phyloP scores from a whole-genome alignment of 2,888 invertebrate species.

The Acanthoscelides obtectus region DNA sequence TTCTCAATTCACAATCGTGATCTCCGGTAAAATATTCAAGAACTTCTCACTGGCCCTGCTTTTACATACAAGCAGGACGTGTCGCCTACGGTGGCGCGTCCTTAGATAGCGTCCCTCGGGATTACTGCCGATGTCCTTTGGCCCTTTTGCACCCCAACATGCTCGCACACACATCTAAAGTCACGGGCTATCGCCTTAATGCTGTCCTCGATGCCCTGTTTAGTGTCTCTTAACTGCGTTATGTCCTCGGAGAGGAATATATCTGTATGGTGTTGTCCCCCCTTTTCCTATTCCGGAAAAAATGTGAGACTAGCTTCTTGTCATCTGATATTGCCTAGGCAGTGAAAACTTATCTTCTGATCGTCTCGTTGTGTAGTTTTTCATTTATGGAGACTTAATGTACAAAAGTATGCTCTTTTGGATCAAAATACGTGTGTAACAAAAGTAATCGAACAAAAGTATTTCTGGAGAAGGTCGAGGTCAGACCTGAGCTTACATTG shows the following conservation, averaged over 20 bases:
- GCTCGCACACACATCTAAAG: conserved; percentile 18
- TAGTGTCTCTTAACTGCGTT: conserved; percentile 28
- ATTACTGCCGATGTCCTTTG: conserved; percentile 6
- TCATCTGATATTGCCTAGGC: too few relatives aligned
- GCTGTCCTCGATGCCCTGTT: conserved; percentile 32
- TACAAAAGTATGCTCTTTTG: too few relatives aligned
- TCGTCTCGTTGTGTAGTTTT: too few relatives aligned
- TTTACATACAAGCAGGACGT: not conserved
- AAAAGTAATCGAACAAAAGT: too few relatives aligned
- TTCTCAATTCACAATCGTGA: not conserved
- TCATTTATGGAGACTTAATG: too few relatives aligned
- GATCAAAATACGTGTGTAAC: too few relatives aligned
- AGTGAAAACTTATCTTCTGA: too few relatives aligned
- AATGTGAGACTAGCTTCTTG: too few relatives aligned
- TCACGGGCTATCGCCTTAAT: conserved; percentile 35
- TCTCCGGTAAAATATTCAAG: not conserved
- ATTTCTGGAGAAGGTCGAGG: too few relatives aligned
- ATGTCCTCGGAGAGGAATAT: not conserved
- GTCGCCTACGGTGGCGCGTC: not conserved
- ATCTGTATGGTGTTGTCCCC: not conserved
- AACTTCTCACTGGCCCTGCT: not conserved
- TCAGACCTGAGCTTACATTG: too few relatives aligned
- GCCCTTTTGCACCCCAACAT: conserved; percentile 21
- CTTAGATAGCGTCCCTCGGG: not conserved
- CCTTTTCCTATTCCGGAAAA: not conserved